Conservation (phyloP, 2,113 vertebrate species). For the Ptychochromis oligacanthus region DNA sequence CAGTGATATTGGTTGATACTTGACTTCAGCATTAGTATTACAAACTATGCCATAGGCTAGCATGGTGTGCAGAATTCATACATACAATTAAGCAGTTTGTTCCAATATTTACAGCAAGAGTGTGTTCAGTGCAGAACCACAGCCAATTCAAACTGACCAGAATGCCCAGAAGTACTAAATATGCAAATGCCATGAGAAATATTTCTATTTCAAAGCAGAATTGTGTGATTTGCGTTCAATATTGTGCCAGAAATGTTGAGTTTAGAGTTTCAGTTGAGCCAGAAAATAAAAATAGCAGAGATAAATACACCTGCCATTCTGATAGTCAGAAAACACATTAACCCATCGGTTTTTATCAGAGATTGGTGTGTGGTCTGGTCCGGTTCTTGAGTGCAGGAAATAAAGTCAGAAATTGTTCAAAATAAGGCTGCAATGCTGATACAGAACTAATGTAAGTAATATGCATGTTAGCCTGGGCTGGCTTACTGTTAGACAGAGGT, state of each 20-base stretch:
- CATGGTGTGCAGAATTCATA: not conserved
- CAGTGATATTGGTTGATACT: not conserved
- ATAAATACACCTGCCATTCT: not conserved
- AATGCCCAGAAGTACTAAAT: not conserved
- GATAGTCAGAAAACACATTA: not conserved
- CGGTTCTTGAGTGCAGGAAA: not conserved
- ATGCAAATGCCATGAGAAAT: not conserved
- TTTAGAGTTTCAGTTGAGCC: not conserved
- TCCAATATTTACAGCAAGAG: not conserved
- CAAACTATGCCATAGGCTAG: not conserved
- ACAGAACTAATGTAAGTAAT: not conserved
- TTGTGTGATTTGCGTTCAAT: not conserved
- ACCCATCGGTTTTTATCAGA: accelerated
- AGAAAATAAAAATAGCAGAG: not conserved
- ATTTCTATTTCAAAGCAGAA: constrained; percentile 11
- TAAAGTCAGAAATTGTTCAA: not conserved
- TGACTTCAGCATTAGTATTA: constrained; percentile 11
- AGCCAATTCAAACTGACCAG: not conserved
- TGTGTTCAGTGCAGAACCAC: not conserved
- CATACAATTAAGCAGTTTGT: not conserved
- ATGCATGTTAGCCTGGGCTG: too few species aligned
- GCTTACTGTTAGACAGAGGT: too few species aligned
- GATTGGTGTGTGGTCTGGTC: not conserved
- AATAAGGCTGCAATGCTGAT: not conserved
- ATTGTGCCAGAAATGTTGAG: not conserved